Evolutionary conservation across 2,113 vertebrate species (phyloP).

Genomic region (Channa argus): DNA sequence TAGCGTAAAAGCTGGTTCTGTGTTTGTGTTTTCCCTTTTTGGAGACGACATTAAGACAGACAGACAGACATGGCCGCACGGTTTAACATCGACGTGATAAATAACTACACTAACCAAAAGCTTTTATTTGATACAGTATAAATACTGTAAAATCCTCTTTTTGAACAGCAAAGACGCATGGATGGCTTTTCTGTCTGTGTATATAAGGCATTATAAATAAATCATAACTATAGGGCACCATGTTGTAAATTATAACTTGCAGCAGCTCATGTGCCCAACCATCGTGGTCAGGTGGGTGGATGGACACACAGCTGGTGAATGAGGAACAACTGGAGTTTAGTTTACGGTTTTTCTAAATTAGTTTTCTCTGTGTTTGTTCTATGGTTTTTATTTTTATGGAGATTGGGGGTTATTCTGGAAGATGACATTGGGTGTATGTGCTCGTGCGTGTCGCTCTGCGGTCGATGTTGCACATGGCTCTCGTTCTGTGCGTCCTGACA

Average conservation of each 20-base stretch:
- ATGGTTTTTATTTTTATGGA: background rate
- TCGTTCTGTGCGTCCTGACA: constrained; percentile 55
- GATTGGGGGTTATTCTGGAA: background rate
- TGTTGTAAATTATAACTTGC: constrained; percentile 74
- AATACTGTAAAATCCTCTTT: constrained; percentile 28
- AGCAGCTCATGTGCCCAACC: constrained; percentile 46
- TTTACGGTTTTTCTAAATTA: background rate
- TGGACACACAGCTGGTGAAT: constrained; percentile 30
- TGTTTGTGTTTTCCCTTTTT: background rate
- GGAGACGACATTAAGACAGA: background rate
- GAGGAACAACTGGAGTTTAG: constrained; percentile 32
- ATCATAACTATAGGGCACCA: constrained; percentile 77
- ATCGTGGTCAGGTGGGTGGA: constrained; percentile 60
- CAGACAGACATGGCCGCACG: constrained; percentile 21
- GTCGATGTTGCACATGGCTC: constrained; percentile 27
- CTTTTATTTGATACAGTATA: constrained; percentile 7
- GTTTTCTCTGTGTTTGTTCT: background rate
- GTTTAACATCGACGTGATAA: constrained; percentile 17
- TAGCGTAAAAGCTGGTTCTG: background rate
- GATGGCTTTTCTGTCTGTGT: constrained; percentile 65
- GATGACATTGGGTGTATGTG: too few relatives aligned
- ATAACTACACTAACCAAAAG: constrained; percentile 34
- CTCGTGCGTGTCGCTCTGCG: background rate
- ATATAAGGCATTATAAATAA: constrained; percentile 77
- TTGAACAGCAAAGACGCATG: constrained; percentile 45